Percentiles rank a stretch among this genome's conserved stretches.
Evolutionary conservation across 2,797 vertebrate species (phyloP).

Genomic region (Megaceryle alcyon): DNA sequence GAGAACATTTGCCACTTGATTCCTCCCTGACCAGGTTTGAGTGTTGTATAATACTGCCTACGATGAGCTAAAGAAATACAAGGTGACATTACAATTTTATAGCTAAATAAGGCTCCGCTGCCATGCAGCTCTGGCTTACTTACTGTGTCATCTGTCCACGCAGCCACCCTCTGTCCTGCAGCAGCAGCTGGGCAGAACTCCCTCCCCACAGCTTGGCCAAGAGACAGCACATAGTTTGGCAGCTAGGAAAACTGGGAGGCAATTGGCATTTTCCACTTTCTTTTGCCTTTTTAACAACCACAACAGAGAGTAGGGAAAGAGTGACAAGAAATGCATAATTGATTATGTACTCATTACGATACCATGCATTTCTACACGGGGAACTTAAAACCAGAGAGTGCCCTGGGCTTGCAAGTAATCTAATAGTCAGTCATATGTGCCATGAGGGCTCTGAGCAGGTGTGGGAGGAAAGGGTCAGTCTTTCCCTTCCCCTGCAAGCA

Average conservation of each 20-base stretch:
- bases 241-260: background rate
- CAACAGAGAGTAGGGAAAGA: background rate
- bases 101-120: conserved; percentile 19
- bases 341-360: background rate
- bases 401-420: background rate
- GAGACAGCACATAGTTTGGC: background rate
- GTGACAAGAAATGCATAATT: conserved; percentile 46
- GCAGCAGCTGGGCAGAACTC: background rate
- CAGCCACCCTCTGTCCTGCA: background rate
- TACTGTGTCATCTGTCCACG: background rate
- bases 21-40: background rate
- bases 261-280: background rate
- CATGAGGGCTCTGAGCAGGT: conserved; percentile 47
- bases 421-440: conserved; percentile 42
- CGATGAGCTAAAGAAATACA: background rate
- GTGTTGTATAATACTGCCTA: background rate
- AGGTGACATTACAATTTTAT: background rate
- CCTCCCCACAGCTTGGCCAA: background rate
- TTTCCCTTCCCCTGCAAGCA: background rate
- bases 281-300: background rate
- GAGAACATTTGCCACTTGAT: background rate
- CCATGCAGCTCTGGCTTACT: background rate
- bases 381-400: conserved; percentile 12
- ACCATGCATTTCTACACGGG: background rate
- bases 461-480: background rate